Percentiles rank a stretch among this genome's conserved stretches.
Evolutionary conservation across 2,113 vertebrate genomes (phyloP).

Genomic region (Gobiocypris rarus): DNA sequence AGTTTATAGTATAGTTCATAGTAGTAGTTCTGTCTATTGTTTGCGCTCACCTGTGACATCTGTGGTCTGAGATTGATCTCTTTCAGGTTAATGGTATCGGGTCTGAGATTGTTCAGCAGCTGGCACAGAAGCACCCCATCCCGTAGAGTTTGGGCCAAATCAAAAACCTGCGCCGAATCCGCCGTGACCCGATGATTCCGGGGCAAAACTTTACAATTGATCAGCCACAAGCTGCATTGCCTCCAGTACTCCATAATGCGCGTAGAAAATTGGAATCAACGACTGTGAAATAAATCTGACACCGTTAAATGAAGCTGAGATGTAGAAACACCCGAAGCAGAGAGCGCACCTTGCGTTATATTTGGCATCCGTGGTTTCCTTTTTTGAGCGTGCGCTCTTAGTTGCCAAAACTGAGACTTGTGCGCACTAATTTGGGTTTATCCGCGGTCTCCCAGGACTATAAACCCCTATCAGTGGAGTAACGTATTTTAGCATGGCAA

Average conservation of each 20-base stretch:
- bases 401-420: constrained; percentile 9
- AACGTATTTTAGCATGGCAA: background rate
- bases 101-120: constrained; percentile 90
- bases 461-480: background rate
- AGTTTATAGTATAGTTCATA: background rate
- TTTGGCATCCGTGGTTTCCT: background rate
- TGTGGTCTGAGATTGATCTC: constrained; percentile 96
- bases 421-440: constrained; percentile 13
- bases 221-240: constrained; percentile 93
- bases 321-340: background rate
- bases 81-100: constrained; percentile 89
- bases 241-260: constrained; percentile 89
- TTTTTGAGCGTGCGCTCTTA: background rate
- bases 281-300: background rate
- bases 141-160: constrained; percentile 91
- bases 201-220: constrained; percentile 91
- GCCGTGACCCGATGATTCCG: constrained; percentile 90
- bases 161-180: constrained; percentile 94
- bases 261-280: background rate
- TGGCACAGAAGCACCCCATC: constrained; percentile 95
- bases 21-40: background rate
- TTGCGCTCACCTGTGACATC: constrained; percentile 89
- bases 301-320: background rate
- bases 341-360: background rate
- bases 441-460: background rate